Evolutionary conservation across 2,797 vertebrate genomes (phyloP).

Genomic region (Uromys caudimaculatus): DNA sequence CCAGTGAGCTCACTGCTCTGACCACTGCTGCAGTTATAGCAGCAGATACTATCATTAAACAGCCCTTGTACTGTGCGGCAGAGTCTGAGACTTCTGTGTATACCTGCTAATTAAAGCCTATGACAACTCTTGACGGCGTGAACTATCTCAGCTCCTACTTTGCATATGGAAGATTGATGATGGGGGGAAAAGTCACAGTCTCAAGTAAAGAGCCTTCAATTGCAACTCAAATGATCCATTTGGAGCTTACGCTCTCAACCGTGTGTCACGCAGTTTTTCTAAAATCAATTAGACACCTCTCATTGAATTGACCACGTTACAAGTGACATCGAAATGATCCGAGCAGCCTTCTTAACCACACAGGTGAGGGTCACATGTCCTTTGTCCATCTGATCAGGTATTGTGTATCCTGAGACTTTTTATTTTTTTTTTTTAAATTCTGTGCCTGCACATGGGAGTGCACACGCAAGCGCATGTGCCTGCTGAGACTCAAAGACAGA

Average conservation of each 20-base stretch:
- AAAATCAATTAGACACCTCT: not conserved
- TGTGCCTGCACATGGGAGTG: not conserved
- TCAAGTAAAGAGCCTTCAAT: not conserved
- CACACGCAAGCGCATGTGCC: too few species aligned
- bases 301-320: not conserved
- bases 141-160: not conserved
- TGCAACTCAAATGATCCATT: not conserved
- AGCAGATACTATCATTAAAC: not conserved
- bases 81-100: not conserved
- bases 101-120: not conserved
- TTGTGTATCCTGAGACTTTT: not conserved
- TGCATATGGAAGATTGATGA: not conserved
- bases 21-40: not conserved
- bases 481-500: not conserved
- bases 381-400: not conserved
- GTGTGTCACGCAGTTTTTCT: not conserved
- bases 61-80: not conserved
- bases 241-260: not conserved
- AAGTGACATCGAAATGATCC: not conserved
- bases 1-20: not conserved
- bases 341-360: not conserved
- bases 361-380: not conserved
- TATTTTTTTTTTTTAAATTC: not conserved
- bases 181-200: not conserved
- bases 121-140: not conserved